phyloP scores from a whole-genome alignment of 2,888 invertebrate genomes.

The Coronaproctus castanopsis region DNA sequence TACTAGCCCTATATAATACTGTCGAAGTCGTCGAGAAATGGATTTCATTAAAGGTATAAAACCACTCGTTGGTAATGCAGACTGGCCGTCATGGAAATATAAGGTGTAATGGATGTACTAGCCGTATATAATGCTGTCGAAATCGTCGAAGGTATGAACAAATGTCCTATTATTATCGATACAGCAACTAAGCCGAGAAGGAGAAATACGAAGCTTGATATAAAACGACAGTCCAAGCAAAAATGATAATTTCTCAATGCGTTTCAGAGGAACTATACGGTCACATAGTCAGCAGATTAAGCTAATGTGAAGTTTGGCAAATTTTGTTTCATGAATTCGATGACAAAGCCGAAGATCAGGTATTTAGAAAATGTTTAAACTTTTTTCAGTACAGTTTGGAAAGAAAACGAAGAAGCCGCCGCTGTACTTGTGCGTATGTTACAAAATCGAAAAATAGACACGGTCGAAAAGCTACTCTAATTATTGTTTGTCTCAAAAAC shows the following conservation, averaged over 20 bases:
- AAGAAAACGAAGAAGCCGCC: constrained; percentile 11
- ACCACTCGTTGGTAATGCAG: constrained; percentile 8
- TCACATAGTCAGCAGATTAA: constrained; percentile 1
- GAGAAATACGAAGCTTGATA: constrained; percentile 2
- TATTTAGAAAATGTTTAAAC: constrained; percentile 12
- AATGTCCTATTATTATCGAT: background rate
- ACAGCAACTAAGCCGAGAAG: constrained; percentile 5
- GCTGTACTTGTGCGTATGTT: constrained; percentile 5
- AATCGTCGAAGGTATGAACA: constrained; percentile 12
- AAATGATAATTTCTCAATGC: constrained; percentile 14
- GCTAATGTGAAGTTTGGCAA: constrained; percentile 8
- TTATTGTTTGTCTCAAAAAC: constrained; percentile 12
- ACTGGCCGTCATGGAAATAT: constrained; percentile 11
- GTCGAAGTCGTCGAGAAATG: no score
- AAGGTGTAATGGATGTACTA: constrained; percentile 10
- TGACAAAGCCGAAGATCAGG: constrained; percentile 13
- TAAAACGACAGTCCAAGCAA: constrained; percentile 11
- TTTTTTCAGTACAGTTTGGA: constrained; percentile 11
- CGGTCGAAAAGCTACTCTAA: background rate
- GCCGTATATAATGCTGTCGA: constrained; percentile 4
- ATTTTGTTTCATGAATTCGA: constrained; percentile 13
- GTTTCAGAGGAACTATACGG: constrained; percentile 12
- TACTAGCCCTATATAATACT: no score
- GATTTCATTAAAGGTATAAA: constrained; percentile 11
- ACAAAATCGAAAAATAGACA: background rate